Base-by-base conservation (phyloP, 2,888 invertebrate genomes). In the Cyclophora albipunctata region DNA sequence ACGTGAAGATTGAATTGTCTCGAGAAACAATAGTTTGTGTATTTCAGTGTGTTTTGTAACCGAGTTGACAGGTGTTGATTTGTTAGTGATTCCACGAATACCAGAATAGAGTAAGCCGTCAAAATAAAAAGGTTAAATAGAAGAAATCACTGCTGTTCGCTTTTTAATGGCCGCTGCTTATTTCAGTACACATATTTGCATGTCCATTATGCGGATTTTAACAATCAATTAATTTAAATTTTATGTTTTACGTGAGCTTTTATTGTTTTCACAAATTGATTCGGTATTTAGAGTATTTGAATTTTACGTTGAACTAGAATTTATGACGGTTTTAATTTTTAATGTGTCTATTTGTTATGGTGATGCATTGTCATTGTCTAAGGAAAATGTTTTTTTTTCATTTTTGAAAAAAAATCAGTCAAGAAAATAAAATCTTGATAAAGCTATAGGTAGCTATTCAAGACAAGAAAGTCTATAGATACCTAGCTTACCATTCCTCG, bases 11-110 rank as follows among this genome's bases (percentile, higher is more conserved):
- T 75, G 79, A 82, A 81, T 77, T 77, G 79, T 81, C 71, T 78
- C 64, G 74, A 68, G 20, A 76, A 78, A 84, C 84, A 84, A 84
- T 84, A 69, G 78, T 68, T 57, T 56, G 55, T 67, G 67, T 81
- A 78, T 81, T 81, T 68, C 67, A 68, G 72, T 4, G 5, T 37
- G 48, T 76, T 69, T 63, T 75, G 74, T 78, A 77, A 76, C 73
- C 58, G 65, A 77, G 78, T 69, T 84, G 84, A 78, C 84, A 82
- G 81, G 79, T 79, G 85, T 72, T 82, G 84, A 85, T 83, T 82
- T 81, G 79, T 81, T 67, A 68, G 67, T 71, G 71, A 81, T 81
- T 75, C 73, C 58, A 51, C 51, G 74, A 73, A 83, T 84, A 75
- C 81, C 78, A 71, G 73, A 79, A 74, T 77, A 77, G 74, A 70